Conservation (phyloP, 2,888 invertebrate species). For the Hypsopygia costalis region DNA sequence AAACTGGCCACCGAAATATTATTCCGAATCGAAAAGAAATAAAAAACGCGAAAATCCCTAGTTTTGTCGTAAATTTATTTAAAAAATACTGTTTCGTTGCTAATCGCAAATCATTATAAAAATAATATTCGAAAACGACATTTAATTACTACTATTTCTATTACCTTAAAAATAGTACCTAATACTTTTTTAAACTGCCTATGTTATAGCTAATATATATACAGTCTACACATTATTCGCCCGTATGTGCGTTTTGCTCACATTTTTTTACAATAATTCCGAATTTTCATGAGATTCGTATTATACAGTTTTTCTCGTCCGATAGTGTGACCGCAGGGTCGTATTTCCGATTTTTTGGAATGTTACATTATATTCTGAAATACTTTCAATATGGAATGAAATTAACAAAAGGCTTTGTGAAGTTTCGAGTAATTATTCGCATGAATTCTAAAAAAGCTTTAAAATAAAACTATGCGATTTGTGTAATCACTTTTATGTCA, state of each 20-base stretch:
- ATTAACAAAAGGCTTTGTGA: no score
- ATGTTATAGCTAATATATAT: constrained; percentile 46
- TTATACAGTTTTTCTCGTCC: constrained; percentile 31
- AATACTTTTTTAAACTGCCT: constrained; percentile 55
- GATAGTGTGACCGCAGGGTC: constrained; percentile 11
- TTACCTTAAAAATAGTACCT: constrained; percentile 65
- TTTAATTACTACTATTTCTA: constrained; percentile 44
- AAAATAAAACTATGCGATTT: no score
- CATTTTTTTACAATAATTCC: constrained; percentile 11
- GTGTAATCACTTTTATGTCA: no score
- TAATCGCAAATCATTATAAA: constrained; percentile 63
- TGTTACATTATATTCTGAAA: constrained; percentile 28
- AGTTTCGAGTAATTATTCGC: no score
- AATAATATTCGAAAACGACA: constrained; percentile 60
- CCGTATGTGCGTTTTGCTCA: constrained; percentile 19
- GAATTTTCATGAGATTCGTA: constrained; percentile 48
- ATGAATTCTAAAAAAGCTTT: no score
- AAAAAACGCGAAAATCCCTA: constrained; percentile 18
- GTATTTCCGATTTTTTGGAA: constrained; percentile 37
- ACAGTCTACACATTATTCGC: constrained; percentile 52
- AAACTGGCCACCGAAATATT: constrained; percentile 58
- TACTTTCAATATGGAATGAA: constrained; percentile 11
- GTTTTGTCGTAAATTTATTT: constrained; percentile 14
- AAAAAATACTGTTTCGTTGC: constrained; percentile 73
- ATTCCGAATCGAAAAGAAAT: constrained; percentile 19